Percentiles rank a stretch among this genome's conserved stretches.
phyloP scores from a whole-genome alignment of 2,888 invertebrate species.

The Anoplius nigerrimus region DNA sequence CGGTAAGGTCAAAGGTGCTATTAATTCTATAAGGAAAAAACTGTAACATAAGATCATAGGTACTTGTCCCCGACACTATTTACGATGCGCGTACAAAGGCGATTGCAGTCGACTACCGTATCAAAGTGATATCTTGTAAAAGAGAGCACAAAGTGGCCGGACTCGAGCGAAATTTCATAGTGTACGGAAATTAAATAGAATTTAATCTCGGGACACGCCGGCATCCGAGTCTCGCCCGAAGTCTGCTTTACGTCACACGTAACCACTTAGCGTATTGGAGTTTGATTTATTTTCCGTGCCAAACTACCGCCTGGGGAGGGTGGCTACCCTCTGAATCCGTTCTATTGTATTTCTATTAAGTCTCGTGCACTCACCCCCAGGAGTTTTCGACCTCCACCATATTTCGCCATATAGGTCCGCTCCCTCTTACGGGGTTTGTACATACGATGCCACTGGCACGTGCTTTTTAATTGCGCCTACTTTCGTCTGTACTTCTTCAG shows the following conservation, averaged over 20 bases:
- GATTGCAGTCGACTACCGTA: no score
- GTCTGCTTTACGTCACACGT: slow-evolving; percentile 73
- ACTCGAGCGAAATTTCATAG: slow-evolving; percentile 46
- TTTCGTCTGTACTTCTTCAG: neutral
- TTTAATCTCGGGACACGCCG: slow-evolving; percentile 65
- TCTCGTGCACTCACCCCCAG: slow-evolving; percentile 49
- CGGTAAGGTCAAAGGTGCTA: no score
- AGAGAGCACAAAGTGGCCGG: slow-evolving; percentile 7
- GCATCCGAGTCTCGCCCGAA: slow-evolving; percentile 36
- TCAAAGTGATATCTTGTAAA: neutral
- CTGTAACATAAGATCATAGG: no score
- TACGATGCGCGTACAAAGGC: no score
- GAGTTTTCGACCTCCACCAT: slow-evolving; percentile 29
- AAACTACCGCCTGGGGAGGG: slow-evolving; percentile 69
- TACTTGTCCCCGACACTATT: no score
- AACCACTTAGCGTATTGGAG: slow-evolving; percentile 75
- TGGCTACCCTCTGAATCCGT: slow-evolving; percentile 60
- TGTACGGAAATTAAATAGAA: slow-evolving; percentile 70
- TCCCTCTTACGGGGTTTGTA: slow-evolving; percentile 10
- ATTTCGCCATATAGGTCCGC: slow-evolving; percentile 38
- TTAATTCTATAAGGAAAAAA: no score
- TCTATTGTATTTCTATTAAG: slow-evolving; percentile 73
- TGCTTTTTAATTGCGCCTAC: slow-evolving; percentile 26
- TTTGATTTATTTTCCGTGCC: slow-evolving; percentile 74
- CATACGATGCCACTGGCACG: slow-evolving; percentile 14